A percentile compares a stretch with the other conserved stretches of the same genome.
Conservation (phyloP, 2,888 invertebrate genomes). For the Microctonus hyperodae region DNA sequence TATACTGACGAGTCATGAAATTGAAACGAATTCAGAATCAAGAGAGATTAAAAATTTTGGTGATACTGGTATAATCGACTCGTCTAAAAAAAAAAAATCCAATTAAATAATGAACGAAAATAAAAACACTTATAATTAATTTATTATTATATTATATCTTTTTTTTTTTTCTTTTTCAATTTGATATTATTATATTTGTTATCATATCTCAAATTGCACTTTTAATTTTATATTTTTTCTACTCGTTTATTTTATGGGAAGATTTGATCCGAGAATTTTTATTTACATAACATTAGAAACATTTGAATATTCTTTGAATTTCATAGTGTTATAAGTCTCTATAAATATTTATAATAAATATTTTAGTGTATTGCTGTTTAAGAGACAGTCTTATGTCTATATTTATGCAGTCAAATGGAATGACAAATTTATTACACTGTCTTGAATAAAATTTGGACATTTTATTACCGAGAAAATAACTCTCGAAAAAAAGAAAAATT, state of each 20-base stretch:
- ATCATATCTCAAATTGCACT: slow-evolving; percentile 38
- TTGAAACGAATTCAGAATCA: slow-evolving; percentile 7
- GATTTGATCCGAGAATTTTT: slow-evolving; percentile 45
- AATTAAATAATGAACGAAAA: slow-evolving; percentile 22
- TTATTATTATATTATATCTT: slow-evolving; percentile 24
- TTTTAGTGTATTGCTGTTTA: slow-evolving; percentile 48
- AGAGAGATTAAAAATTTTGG: not conserved
- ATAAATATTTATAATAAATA: slow-evolving; percentile 47
- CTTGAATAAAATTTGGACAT: too few relatives aligned
- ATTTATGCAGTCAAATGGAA: slow-evolving; percentile 10
- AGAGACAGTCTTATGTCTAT: slow-evolving; percentile 26
- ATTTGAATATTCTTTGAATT: slow-evolving; percentile 50
- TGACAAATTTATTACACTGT: too few relatives aligned
- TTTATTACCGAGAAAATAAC: too few relatives aligned
- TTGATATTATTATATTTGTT: slow-evolving; percentile 43
- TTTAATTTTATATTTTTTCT: slow-evolving; percentile 25
- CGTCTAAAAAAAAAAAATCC: not conserved
- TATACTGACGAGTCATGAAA: slow-evolving; percentile 29
- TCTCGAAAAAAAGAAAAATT: slow-evolving; percentile 30
- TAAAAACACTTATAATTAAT: slow-evolving; percentile 31
- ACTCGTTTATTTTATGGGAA: too few relatives aligned
- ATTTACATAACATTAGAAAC: slow-evolving; percentile 59
- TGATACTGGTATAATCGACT: not conserved
- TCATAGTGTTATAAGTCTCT: slow-evolving; percentile 42
- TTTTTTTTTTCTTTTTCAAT: slow-evolving; percentile 36